Evolutionary conservation across 2,888 invertebrate species (phyloP).

Genomic region (Sepiola atlantica): DNA sequence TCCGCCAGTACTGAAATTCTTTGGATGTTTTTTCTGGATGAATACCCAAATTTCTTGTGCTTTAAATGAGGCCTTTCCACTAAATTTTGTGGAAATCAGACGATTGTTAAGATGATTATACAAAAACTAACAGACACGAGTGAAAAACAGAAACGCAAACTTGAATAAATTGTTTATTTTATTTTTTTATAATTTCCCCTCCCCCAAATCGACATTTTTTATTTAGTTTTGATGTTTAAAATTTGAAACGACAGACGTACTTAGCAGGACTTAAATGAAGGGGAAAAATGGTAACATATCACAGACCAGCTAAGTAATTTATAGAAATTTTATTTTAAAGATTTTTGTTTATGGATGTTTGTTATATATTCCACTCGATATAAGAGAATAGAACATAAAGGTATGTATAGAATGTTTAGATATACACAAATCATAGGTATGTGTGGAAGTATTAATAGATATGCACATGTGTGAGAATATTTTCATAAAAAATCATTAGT

Average conservation of each 20-base stretch:
- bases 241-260: conserved; percentile 11
- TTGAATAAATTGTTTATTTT: background rate
- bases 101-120: too few relatives aligned
- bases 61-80: too few relatives aligned
- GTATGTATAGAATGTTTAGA: background rate
- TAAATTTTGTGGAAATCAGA: too few relatives aligned
- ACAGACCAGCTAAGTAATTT: conserved; percentile 13
- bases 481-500: background rate
- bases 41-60: too few relatives aligned
- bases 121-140: background rate
- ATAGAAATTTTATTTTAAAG: background rate
- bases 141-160: background rate
- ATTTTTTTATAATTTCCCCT: background rate
- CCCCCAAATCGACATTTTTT: background rate
- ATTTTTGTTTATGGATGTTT: background rate
- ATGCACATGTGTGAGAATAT: background rate
- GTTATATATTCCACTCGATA: background rate
- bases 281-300: background rate
- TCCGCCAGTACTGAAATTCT: too few relatives aligned
- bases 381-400: background rate
- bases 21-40: too few relatives aligned
- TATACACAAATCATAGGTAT: background rate
- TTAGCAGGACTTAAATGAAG: conserved; percentile 6
- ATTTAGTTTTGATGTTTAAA: conserved; percentile 12
- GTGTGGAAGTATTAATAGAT: background rate